phyloP scores from a whole-genome alignment of 2,797 vertebrate species.

The Gymnodraco acuticeps region DNA sequence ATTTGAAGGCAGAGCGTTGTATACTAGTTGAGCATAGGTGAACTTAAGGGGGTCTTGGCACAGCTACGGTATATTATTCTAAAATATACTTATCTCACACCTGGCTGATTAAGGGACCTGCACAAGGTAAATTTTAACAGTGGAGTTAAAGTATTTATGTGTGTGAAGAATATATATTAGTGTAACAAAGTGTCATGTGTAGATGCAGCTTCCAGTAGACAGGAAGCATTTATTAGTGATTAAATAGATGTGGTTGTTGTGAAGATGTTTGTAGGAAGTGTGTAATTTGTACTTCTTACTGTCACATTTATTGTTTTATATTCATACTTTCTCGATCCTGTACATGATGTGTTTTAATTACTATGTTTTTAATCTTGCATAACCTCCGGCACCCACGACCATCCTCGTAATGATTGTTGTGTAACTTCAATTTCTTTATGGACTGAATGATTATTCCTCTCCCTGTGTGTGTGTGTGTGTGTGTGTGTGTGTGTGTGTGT shows the following conservation, averaged over 20 bases:
- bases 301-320: neutral
- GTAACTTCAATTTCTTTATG: slow-evolving; percentile 58
- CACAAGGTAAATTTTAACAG: slow-evolving; percentile 49
- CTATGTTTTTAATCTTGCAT: slow-evolving; percentile 3
- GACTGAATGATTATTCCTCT: slow-evolving; percentile 27
- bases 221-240: neutral
- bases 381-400: slow-evolving; percentile 6
- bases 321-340: neutral
- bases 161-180: neutral
- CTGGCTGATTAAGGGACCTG: slow-evolving; percentile 21
- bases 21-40: neutral
- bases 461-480: neutral
- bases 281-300: neutral
- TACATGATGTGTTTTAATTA: neutral
- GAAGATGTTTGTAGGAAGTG: neutral
- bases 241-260: neutral
- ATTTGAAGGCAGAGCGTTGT: slow-evolving; percentile 34
- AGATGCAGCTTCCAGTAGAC: slow-evolving; percentile 1
- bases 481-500: slow-evolving; percentile 8
- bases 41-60: slow-evolving; percentile 18
- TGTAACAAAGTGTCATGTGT: neutral
- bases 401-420: slow-evolving; percentile 38
- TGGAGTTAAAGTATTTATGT: neutral
- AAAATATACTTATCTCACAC: neutral
- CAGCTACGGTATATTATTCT: neutral